phyloP scores from a whole-genome alignment of 2,113 vertebrate genomes.

The Ailurus styani region DNA sequence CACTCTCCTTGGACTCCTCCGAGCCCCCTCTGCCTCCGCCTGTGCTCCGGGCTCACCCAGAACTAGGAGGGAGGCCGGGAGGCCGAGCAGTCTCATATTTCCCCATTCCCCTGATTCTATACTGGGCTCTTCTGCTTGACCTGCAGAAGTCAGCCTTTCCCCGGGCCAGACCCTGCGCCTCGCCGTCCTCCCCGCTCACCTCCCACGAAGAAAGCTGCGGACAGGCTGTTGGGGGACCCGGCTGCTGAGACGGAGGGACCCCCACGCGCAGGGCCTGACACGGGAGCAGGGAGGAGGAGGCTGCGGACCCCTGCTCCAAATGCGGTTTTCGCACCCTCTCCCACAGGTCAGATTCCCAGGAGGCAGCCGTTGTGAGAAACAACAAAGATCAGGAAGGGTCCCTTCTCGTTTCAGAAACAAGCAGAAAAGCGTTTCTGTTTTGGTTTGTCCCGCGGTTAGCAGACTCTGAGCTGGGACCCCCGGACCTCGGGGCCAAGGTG shows the following conservation, averaged over 20 bases:
- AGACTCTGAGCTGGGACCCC: not conserved
- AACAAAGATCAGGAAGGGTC: no score
- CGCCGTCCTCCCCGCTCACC: fast-evolving
- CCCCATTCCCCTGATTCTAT: fast-evolving
- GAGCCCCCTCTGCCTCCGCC: not conserved
- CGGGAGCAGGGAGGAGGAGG: not conserved
- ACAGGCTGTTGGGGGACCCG: fast-evolving
- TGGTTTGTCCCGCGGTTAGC: not conserved
- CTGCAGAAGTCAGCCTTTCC: not conserved
- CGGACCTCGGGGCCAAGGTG: fast-evolving
- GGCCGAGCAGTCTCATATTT: not conserved
- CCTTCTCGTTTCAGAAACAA: not conserved
- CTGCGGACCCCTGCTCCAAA: fast-evolving
- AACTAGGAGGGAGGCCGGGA: fast-evolving
- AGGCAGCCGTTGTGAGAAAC: not conserved
- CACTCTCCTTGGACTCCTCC: fast-evolving
- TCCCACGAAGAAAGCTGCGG: not conserved
- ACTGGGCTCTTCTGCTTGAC: not conserved
- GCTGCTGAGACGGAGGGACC: not conserved
- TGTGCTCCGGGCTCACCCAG: not conserved
- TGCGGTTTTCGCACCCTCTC: fast-evolving
- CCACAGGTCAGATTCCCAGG: not conserved
- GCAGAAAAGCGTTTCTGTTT: not conserved
- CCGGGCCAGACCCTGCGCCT: not conserved
- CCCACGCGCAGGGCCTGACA: not conserved